A percentile compares a stretch with the other conserved stretches of the same genome.
Conservation (phyloP, 92 coral and sea anemone species). For the Phenganax marumi region DNA sequence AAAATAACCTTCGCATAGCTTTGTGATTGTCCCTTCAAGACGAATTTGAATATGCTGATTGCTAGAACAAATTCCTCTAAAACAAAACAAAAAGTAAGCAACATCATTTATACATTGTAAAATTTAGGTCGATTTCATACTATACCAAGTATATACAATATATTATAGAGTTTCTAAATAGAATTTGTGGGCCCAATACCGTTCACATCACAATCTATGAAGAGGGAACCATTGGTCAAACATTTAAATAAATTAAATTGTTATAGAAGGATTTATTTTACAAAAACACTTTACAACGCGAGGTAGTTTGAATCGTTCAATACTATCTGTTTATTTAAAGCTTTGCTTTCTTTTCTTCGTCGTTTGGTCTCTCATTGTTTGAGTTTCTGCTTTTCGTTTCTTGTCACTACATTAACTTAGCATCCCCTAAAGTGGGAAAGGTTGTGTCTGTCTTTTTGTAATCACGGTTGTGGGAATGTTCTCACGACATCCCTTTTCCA, state of each 20-base stretch:
- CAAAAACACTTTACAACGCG: neutral
- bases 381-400: too few relatives aligned
- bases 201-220: neutral
- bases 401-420: too few relatives aligned
- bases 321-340: neutral
- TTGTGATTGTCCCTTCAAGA: constrained; percentile 56
- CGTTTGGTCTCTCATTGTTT: too few relatives aligned
- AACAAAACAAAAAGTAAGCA: neutral
- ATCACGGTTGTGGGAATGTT: neutral
- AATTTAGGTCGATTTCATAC: too few relatives aligned
- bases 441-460: too few relatives aligned
- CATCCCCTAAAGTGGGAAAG: too few relatives aligned
- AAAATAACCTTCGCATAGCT: constrained; percentile 64
- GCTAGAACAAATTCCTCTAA: constrained; percentile 77
- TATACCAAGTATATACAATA: too few relatives aligned
- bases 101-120: neutral
- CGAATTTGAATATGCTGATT: constrained; percentile 53
- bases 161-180: neutral
- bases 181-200: neutral
- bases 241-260: too few relatives aligned
- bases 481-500: neutral
- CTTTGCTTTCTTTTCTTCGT: too few relatives aligned
- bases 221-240: neutral
- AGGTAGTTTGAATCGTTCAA: neutral
- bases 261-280: too few relatives aligned